Base-by-base conservation (phyloP, 2,888 invertebrate genomes). In the Ceramica pisi region DNA sequence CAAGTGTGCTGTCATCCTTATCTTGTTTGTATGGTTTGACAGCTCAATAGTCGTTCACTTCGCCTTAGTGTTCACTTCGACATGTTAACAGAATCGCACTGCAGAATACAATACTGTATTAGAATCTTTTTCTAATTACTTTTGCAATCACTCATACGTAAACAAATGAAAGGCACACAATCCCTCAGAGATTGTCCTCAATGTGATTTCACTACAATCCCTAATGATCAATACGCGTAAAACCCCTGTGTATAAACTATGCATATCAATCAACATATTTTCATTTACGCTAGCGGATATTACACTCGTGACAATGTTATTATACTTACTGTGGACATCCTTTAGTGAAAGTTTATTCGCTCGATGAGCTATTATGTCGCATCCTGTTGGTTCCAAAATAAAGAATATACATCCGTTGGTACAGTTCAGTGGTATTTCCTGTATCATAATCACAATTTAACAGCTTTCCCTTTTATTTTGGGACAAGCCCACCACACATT, bases 221-320 rank as follows among this genome's bases (percentile, higher is more conserved):
- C 82, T 7, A n/a, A 60, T 53, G 78, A 78, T 38, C 31, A 60
- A 35, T 69, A 50, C 14, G 7, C 14, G 41, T 50, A 59, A 53
- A 75, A 53, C 76, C 21, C 81, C 6, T 0, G 65, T 48, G 67
- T 38, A 48, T 10, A 55, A 21, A 44, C 0, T 38, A 0, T 21
- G 78, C 46, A 77, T 81, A 67, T 23, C 35, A 81, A 81, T 64
- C 38, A 77, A 64, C 8, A 35, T 21, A 46, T 70, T 69, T 66
- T 64, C 63, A 48, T 77, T 60, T 35, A 35, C 14, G 21, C 12
- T n/a, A 12, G 50, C 77, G 69, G 81, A 69, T 76, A 56, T 76
- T 81, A 65, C 51, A 56, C 14, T 14, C 35, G 16, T 19, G 66
- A 50, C 75, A 51, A 38, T 64, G 26, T 26, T 44, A 48, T 67